A percentile compares a stretch with the other conserved stretches of the same genome.
Evolutionary conservation across 2,888 invertebrate genomes (phyloP).

Genomic region (Ischnus inquisitorius): DNA sequence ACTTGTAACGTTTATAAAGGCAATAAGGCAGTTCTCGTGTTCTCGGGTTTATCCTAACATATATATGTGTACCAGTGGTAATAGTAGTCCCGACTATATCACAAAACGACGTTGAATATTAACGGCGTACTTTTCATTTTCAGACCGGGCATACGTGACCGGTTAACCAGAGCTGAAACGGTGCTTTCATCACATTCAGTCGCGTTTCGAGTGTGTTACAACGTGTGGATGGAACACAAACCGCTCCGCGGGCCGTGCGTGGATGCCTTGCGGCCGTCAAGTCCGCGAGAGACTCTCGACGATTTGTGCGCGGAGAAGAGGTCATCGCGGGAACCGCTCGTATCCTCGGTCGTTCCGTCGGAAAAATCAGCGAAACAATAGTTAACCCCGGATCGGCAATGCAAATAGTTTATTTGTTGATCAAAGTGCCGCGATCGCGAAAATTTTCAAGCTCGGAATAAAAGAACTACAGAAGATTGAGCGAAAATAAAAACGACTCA

Average conservation of each 20-base stretch:
- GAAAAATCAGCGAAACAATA: no score
- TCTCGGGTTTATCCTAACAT: background rate
- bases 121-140: conserved; percentile 73
- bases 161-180: conserved; percentile 74
- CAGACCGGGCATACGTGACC: conserved; percentile 75
- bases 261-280: background rate
- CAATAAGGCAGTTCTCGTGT: no score
- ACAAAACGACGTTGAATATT: conserved; percentile 61
- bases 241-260: conserved; percentile 5
- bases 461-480: background rate
- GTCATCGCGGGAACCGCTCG: background rate
- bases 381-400: no score
- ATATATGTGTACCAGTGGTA: background rate
- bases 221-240: conserved; percentile 19
- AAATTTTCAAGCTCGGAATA: no score
- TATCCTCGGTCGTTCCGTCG: background rate
- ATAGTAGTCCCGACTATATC: background rate
- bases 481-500: background rate
- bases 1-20: no score
- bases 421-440: no score
- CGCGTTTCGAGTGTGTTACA: conserved; percentile 21
- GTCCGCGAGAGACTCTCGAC: background rate
- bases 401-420: background rate
- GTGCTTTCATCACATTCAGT: conserved; percentile 71
- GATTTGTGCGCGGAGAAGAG: conserved; percentile 28